Conservation (phyloP, 2,888 invertebrate genomes). For the Leptarthrus brevirostris region DNA sequence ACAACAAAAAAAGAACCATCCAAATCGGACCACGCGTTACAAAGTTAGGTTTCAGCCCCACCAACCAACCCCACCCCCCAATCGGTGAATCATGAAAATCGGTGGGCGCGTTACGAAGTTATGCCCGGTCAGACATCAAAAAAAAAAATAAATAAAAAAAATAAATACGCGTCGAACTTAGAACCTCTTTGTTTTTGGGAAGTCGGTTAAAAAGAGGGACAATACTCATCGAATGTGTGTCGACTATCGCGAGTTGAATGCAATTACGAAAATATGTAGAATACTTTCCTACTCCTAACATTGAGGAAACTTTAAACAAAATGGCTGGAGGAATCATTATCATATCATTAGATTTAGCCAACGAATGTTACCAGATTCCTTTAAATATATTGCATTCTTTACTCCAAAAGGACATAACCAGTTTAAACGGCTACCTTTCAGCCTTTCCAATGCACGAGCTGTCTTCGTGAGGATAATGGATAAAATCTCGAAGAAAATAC, state of each 20-base stretch:
- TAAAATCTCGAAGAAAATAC: background rate
- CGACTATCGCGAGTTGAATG: slow-evolving; percentile 16
- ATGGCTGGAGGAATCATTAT: background rate
- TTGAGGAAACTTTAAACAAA: background rate
- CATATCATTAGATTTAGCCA: slow-evolving; percentile 4
- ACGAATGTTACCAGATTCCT: slow-evolving; percentile 19
- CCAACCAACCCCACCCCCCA: no score
- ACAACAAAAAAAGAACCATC: no score
- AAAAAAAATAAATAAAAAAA: no score
- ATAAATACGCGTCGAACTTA: no score
- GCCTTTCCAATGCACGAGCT: background rate
- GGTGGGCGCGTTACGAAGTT: no score
- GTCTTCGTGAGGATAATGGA: slow-evolving; percentile 22
- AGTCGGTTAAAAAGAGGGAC: no score
- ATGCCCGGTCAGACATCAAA: no score
- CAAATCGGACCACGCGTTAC: no score
- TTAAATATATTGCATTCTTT: slow-evolving; percentile 5
- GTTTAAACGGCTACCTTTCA: slow-evolving; percentile 17
- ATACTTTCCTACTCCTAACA: slow-evolving; percentile 5
- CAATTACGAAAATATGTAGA: slow-evolving; percentile 11
- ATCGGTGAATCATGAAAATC: no score
- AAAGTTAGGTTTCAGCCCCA: no score
- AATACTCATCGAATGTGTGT: slow-evolving; percentile 20
- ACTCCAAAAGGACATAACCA: slow-evolving; percentile 25
- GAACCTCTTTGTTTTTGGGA: no score